Evolutionary conservation across 2,797 vertebrate genomes (phyloP), one percentile per base, ranked within the genome.

Genomic region (Pseudotriccus pelzelni): DNA sequence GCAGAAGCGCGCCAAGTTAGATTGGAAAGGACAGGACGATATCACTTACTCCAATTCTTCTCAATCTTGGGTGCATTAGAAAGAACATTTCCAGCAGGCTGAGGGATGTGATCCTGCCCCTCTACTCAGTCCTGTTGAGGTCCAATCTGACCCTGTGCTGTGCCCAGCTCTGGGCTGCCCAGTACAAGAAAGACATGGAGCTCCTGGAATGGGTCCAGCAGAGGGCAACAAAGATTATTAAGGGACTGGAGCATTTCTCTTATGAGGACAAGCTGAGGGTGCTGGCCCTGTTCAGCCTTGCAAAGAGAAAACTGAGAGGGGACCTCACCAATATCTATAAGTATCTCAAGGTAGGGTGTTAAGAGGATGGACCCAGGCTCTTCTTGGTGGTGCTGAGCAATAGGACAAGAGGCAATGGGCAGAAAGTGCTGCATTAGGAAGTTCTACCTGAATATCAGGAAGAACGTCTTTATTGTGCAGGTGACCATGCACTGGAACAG

Each of bases 351-450:
- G 6, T 22, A 70, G n/a, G 5, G 5, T 39, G 37, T 8, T 50
- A 52, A 49, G 23, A 77, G 17, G 30, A 1, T 72, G 34, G 3
- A 72, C 8, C 25, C 39, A 66, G 28, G 14, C 24, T 39, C 24
- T 76, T n/a, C 50, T 39, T 2, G 0, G 44, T 23, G 17, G 18
- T 32, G 17, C 66, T 0, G 1, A 64, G 8, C 39, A 59, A n/a
- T 6, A 72, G 50, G 10, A 41, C 9, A 66, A 46, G 39, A 76
- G 49, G 1, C 22, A 27, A 56, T 1, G 1, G 37, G 7, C 39
- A 84, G 66, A 59, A 72, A 47, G 12, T 41, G 44, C 70, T 12
- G 25, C 4, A 30, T 37, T 37, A 27, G 49, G 8, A 56, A 37
- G 21, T 52, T 59, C n/a, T 27, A 32, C 6, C 14, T 52, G 30